These are phyloP conservation scores for Novumbra hubbsi DNA, from an alignment of 2,797 vertebrate genomes.

Conservation along the genomic window DNA sequence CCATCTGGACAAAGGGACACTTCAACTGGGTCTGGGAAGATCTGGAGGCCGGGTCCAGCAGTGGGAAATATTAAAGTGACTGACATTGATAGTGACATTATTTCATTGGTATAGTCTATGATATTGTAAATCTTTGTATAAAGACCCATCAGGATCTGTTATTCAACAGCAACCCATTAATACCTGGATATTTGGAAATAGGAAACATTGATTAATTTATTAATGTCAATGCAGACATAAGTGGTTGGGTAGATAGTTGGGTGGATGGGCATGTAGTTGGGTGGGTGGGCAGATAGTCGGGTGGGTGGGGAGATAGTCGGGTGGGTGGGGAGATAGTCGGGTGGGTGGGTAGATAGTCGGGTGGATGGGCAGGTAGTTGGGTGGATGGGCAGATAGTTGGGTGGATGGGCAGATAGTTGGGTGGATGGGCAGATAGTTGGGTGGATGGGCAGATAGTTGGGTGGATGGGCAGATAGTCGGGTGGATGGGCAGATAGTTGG, in stretches of 20 bases:
- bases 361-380: no score
- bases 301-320: no score
- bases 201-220: not conserved
- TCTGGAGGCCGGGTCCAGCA: slow-evolving; percentile 52
- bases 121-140: not conserved
- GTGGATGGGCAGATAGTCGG: no score
- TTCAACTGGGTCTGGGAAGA: slow-evolving; percentile 77
- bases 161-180: not conserved
- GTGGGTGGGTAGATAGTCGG: no score
- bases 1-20: slow-evolving; percentile 53
- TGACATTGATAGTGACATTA: not conserved
- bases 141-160: not conserved
- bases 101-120: not conserved
- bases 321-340: no score
- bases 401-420: no score
- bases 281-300: no score
- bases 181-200: not conserved
- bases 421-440: no score
- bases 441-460: no score
- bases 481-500: no score
- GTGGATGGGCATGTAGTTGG: not conserved
- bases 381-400: no score
- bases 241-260: not conserved
- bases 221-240: not conserved
- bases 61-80: not conserved